A percentile compares a stretch with the other conserved stretches of the same genome.
Evolutionary conservation across 2,113 vertebrate species (phyloP).

Genomic region (Phalacrocorax brasilianus): DNA sequence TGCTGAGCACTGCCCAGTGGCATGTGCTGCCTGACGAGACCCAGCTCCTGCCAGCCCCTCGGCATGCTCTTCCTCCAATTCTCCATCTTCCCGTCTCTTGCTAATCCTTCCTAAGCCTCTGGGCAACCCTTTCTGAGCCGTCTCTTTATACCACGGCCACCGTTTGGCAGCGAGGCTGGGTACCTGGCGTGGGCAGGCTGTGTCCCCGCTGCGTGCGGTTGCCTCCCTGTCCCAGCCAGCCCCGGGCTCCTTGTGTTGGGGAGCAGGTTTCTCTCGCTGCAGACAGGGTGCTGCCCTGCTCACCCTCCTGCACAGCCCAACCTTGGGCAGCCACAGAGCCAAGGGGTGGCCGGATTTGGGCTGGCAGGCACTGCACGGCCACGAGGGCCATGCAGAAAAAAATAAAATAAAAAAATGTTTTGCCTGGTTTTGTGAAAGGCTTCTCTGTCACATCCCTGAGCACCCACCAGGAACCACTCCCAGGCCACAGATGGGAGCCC

Average conservation of each 20-base stretch:
- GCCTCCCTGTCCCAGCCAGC: neutral
- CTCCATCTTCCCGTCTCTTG: neutral
- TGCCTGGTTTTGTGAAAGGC: neutral
- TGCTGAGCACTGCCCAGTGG: neutral
- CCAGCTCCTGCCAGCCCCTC: slow-evolving; percentile 5
- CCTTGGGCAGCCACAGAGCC: fast-evolving
- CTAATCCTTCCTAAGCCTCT: neutral
- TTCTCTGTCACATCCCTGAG: neutral
- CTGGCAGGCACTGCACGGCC: neutral
- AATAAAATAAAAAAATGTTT: neutral
- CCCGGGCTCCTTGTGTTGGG: fast-evolving
- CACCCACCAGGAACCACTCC: fast-evolving
- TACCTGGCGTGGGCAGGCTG: fast-evolving
- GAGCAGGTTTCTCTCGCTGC: neutral
- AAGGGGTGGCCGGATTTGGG: fast-evolving
- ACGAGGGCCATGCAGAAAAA: neutral
- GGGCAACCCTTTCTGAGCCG: neutral
- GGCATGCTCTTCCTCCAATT: fast-evolving
- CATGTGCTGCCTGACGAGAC: slow-evolving; percentile 30
- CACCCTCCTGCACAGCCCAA: fast-evolving
- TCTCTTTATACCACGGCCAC: neutral
- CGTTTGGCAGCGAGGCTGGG: neutral
- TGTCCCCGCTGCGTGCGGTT: fast-evolving
- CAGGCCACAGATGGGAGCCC: neutral
- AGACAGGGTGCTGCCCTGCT: neutral